Evolutionary conservation across 2,113 vertebrate species (phyloP).

Genomic region (Indicator maculatus): DNA sequence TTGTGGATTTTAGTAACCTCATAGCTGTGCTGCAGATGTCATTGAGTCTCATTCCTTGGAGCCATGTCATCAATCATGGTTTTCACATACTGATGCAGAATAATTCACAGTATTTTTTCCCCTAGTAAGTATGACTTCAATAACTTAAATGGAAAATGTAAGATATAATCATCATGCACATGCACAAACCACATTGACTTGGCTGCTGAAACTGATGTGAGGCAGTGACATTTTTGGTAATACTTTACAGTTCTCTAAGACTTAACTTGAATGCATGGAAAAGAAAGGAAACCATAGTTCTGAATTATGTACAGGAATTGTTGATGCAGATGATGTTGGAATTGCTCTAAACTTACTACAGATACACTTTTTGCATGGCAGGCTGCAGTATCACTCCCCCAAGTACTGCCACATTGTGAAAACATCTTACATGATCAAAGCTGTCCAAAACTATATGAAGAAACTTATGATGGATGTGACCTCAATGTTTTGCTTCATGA

Average conservation of each 20-base stretch:
- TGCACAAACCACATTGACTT: conserved; percentile 1
- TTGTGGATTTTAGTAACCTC: conserved; percentile 39
- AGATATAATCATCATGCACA: neutral
- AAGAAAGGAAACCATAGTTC: neutral
- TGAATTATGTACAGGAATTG: neutral
- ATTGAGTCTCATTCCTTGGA: conserved; percentile 13
- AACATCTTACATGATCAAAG: neutral
- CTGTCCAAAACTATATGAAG: neutral
- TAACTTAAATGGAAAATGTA: conserved; percentile 28
- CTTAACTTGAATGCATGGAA: neutral
- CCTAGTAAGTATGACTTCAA: neutral
- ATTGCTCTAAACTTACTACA: neutral
- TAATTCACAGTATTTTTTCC: neutral
- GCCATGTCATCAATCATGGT: conserved; percentile 28
- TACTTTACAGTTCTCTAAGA: neutral
- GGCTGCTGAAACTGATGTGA: neutral
- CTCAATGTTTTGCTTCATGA: neutral
- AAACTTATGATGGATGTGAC: neutral
- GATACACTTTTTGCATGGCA: neutral
- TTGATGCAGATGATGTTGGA: neutral
- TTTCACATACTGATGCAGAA: conserved; percentile 8
- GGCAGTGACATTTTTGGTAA: conserved; percentile 3
- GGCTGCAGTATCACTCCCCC: neutral
- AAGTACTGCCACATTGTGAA: neutral
- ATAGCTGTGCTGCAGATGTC: neutral